Conservation (phyloP, 2,888 invertebrate species). For the Dryocosmus kuriphilus region DNA sequence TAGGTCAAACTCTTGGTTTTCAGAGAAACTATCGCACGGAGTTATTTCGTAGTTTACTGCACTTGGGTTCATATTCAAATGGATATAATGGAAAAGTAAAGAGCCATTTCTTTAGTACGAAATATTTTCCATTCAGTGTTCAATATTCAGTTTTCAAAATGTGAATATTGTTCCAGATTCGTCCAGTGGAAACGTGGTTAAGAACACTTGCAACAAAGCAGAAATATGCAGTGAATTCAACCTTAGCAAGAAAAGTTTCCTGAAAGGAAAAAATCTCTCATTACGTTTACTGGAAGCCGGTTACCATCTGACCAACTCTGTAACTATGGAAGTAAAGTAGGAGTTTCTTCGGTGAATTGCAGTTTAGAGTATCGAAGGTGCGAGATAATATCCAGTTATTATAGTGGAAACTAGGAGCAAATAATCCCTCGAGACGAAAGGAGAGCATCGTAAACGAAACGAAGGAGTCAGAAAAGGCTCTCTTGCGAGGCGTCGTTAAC, state of each 20-base stretch:
- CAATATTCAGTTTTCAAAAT: background rate
- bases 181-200: background rate
- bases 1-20: conserved; percentile 13
- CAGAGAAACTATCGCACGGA: background rate
- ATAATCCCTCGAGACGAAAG: conserved; percentile 20
- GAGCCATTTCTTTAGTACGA: background rate
- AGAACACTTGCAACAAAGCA: background rate
- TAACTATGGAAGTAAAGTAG: conserved; percentile 6
- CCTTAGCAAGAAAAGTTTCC: background rate
- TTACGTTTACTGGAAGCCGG: conserved; percentile 16
- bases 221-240: background rate
- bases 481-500: conserved; percentile 20
- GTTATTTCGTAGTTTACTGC: background rate
- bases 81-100: background rate
- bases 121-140: conserved; percentile 1
- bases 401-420: conserved; percentile 20
- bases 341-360: background rate
- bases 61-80: conserved; percentile 2
- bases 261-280: background rate
- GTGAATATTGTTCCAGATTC: background rate
- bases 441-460: background rate
- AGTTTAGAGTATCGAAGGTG: conserved; percentile 25
- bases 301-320: conserved; percentile 4
- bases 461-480: conserved; percentile 1
- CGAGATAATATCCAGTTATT: conserved; percentile 23